Evolutionary conservation across 2,888 invertebrate genomes (phyloP).

Genomic region (Agonopterix alstromeriana): DNA sequence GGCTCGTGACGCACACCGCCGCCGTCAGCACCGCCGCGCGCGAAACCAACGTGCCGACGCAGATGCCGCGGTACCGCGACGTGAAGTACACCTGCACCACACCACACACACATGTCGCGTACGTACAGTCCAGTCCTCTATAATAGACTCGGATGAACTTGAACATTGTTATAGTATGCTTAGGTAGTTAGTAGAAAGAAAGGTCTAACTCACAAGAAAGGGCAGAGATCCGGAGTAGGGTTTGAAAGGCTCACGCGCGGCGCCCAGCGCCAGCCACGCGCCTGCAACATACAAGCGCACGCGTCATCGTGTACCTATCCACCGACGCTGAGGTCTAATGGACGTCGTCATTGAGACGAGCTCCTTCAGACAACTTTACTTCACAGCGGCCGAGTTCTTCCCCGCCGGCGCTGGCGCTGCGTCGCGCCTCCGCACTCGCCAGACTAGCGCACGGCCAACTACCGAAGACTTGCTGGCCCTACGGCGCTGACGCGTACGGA

Average conservation of each 20-base stretch:
- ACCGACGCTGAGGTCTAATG: no score
- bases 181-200: no score
- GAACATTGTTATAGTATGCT: no score
- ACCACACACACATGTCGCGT: background rate
- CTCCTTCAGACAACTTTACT: no score
- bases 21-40: constrained; percentile 51
- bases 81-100: constrained; percentile 42
- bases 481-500: no score
- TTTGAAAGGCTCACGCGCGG: constrained; percentile 40
- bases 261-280: constrained; percentile 18
- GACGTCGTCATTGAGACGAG: no score
- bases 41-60: constrained; percentile 47
- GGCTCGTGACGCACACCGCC: constrained; percentile 49
- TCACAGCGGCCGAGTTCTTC: no score
- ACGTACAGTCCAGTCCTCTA: background rate
- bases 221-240: constrained; percentile 37
- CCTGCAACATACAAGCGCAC: constrained; percentile 13
- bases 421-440: no score
- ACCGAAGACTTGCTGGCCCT: no score
- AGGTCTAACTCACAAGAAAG: constrained; percentile 40
- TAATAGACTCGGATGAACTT: no score
- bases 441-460: no score
- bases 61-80: constrained; percentile 53
- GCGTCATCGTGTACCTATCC: background rate
- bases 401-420: no score